Base-by-base conservation (phyloP, 2,888 invertebrate genomes). In the Petrophora chlorosata region DNA sequence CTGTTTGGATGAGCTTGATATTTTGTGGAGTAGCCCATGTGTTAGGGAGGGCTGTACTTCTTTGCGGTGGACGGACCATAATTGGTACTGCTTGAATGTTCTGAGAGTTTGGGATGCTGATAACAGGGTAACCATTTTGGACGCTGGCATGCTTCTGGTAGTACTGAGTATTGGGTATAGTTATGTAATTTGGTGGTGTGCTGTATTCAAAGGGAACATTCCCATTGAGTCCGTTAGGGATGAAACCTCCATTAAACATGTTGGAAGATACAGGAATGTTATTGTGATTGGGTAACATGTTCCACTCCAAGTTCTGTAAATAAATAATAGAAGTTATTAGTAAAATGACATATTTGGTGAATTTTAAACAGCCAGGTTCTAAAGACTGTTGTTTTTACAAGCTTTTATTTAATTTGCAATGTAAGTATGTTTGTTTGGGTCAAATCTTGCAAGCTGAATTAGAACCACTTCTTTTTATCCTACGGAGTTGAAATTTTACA, bases 241-340 rank as follows among this genome's bases (percentile, higher is more conserved):
- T 16, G 16, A 17, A 39, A 1, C 38, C 13, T 33, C 36, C 8
- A 28, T 30, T 34, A 10, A 1, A 10, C 28, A 34, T 9, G 23
- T n/a, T 42, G 1, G 32, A 13, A 17, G 38, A 13, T 4, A 28
- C 28, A 16, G 33, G 22, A 23, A 19, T 38, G 8, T 13, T 14
- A 32, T 28, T 38, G 4, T 36, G 33, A 10, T 26, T 16, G 62
- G 65, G 28, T 15, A 26, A 5, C 14, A 59, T 61, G 13, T 28
- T 61, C 77, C 78, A 77, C 40, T 63, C 60, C 14, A 44, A 9
- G 8, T 50, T 51, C 79, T 78, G 67, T 30, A 66, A 70, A 34
- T 29, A 55, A 50, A 13, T 57, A 51, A 8, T 48, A 3, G 5
- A 7, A 26, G n/a, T 15, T n/a, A 35, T n/a, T 33, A n/a, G 10